Percentiles rank a stretch among this genome's conserved stretches.
These are phyloP conservation scores for Drosophila neutralis DNA, from an alignment of 2,888 invertebrate species.

Conservation along the genomic window DNA sequence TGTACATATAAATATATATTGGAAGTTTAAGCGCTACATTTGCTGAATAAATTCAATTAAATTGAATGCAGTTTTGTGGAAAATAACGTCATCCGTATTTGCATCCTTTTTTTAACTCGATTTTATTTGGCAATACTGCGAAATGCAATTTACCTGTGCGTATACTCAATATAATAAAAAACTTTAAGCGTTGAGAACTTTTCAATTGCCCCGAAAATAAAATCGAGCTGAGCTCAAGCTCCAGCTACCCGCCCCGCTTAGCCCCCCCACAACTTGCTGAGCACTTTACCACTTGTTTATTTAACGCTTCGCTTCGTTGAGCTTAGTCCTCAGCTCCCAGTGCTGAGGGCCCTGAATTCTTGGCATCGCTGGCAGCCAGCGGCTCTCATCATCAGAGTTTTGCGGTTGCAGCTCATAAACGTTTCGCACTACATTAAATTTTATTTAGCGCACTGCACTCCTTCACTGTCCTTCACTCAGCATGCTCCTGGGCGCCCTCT, in stretches of 20 bases:
- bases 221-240: constrained; percentile 35
- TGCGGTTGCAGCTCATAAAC: constrained; percentile 80
- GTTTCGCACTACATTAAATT: constrained; percentile 81
- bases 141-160: constrained; percentile 49
- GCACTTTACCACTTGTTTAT: constrained; percentile 77
- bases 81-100: constrained; percentile 16
- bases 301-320: constrained; percentile 73
- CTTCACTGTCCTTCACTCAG: background rate
- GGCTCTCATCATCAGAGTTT: constrained; percentile 55
- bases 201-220: constrained; percentile 66
- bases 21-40: constrained; percentile 28
- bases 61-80: constrained; percentile 36
- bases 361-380: constrained; percentile 30
- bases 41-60: constrained; percentile 47
- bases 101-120: background rate
- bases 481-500: constrained; percentile 21
- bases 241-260: constrained; percentile 29
- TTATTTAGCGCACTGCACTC: constrained; percentile 67
- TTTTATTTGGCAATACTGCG: constrained; percentile 1
- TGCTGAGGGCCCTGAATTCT: constrained; percentile 5
- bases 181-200: constrained; percentile 56
- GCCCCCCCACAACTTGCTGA: constrained; percentile 51
- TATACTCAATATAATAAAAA: constrained; percentile 51
- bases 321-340: constrained; percentile 28
- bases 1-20: constrained; percentile 21